Base-by-base conservation (phyloP, 1,140 invertebrate species). In the Lepidurus arcticus region DNA sequence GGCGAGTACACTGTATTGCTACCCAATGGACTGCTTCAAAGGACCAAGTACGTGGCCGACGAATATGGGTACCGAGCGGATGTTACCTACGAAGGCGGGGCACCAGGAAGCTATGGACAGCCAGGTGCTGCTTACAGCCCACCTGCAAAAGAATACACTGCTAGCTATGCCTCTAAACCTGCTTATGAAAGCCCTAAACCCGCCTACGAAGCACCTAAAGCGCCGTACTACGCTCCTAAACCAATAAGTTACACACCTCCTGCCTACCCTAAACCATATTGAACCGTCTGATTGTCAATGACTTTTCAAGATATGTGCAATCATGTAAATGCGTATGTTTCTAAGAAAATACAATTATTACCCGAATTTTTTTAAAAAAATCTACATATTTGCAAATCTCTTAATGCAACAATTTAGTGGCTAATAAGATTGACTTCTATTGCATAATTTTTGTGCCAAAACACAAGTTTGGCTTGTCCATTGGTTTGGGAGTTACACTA, bases 31-130 rank as follows among this genome's bases (percentile, higher is more conserved):
- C 73, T 79, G 0, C 65, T 79, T 1, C 79, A 84, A 43, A 77
- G 83, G 21, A 84, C 84, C 10, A 82, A 82, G 1, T 84, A 84
- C 79, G 80, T 82, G 13, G 83, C 84, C 2, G 84, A 84, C 76
- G 82, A 84, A 16, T 78, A 81, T 8, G 84, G 84, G 24, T 84
- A 83, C 80, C 78, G 82, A 43, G 84, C 84, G 13, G 81, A 83
- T 16, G 83, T 84, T 11, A 81, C 81, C n/a, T 81, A 83, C 75
- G 80, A 83, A 53, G 21, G 21, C 3, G 47, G 47, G 24, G 24
- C 24, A 24, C 24, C 24, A 24, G 47, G 47, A 16, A 16, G 21
- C 10, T 11, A 4, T 53, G 47, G 11, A 7, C 21, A 53, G 11
- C 47, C 47, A n/a, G 47, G 11, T 53, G 11, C 47, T 53, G 47